Evolutionary conservation across 2,888 invertebrate genomes (phyloP).

Genomic region (Andrena minutula): DNA sequence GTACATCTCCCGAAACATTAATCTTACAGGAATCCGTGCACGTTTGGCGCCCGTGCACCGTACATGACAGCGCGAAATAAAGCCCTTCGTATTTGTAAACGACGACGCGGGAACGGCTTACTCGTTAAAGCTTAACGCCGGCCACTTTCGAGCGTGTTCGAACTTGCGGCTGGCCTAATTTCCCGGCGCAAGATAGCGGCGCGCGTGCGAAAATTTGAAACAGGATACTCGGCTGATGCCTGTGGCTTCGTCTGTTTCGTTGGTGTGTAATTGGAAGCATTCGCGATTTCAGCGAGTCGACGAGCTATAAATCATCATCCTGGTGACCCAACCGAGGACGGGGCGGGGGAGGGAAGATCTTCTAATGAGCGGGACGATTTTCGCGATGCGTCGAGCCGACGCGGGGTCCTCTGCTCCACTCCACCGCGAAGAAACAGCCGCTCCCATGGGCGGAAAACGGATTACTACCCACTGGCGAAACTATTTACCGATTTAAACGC

Average conservation of each 20-base stretch:
- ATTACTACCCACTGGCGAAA: slow-evolving; percentile 66
- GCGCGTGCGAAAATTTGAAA: slow-evolving; percentile 4
- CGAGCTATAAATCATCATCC: neutral
- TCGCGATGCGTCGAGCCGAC: slow-evolving; percentile 20
- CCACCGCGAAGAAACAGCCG: slow-evolving; percentile 25
- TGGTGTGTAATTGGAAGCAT: slow-evolving; percentile 6
- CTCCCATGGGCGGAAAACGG: slow-evolving; percentile 56
- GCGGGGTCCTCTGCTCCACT: slow-evolving; percentile 18
- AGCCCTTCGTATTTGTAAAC: slow-evolving; percentile 64
- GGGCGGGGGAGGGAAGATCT: neutral
- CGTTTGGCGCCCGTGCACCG: slow-evolving; percentile 42
- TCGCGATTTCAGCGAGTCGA: neutral
- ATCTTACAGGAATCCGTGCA: slow-evolving; percentile 70
- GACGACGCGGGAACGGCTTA: neutral
- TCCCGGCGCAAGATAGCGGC: neutral
- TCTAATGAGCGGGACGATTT: slow-evolving; percentile 63
- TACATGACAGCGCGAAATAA: slow-evolving; percentile 63
- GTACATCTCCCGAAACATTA: slow-evolving; percentile 71
- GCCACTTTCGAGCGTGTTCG: slow-evolving; percentile 32
- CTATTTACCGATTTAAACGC: slow-evolving; percentile 73
- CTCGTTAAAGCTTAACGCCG: slow-evolving; percentile 58
- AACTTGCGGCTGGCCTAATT: slow-evolving; percentile 35
- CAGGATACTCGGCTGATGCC: neutral
- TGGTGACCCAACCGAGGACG: neutral
- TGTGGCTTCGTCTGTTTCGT: neutral